Conservation (phyloP, 2,113 vertebrate species). For the Caretta caretta region DNA sequence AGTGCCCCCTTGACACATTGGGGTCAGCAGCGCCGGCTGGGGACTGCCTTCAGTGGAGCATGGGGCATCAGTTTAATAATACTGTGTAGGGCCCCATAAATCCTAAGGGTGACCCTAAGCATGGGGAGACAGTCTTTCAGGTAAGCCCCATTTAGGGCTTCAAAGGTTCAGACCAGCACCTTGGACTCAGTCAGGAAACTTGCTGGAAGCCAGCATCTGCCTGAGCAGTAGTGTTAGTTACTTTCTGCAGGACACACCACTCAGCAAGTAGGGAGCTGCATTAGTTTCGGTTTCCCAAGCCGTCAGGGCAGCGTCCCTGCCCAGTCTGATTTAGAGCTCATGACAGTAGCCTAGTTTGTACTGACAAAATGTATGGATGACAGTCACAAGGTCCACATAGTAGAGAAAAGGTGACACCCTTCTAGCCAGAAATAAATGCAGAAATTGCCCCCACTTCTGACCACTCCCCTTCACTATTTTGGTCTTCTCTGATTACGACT, state of each 20-base stretch:
- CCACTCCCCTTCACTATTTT: constrained; percentile 62
- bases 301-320: neutral
- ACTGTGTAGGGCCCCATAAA: no score
- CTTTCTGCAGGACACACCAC: neutral
- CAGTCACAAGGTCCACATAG: neutral
- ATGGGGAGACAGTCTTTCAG: neutral
- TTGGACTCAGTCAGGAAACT: neutral
- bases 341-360: neutral
- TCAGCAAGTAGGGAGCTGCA: neutral
- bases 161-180: neutral
- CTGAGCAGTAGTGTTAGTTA: neutral
- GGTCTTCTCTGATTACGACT: constrained; percentile 44
- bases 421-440: neutral
- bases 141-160: neutral
- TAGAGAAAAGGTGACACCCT: neutral
- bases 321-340: neutral
- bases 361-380: neutral
- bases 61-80: no score
- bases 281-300: neutral
- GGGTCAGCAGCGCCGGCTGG: no score
- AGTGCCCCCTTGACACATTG: no score
- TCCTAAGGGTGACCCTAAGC: no score
- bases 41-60: no score
- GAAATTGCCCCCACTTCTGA: neutral
- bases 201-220: neutral